These are phyloP conservation scores for Protaetia brevitarsis DNA, from an alignment of 1,140 invertebrate species.

Conservation along the genomic window DNA sequence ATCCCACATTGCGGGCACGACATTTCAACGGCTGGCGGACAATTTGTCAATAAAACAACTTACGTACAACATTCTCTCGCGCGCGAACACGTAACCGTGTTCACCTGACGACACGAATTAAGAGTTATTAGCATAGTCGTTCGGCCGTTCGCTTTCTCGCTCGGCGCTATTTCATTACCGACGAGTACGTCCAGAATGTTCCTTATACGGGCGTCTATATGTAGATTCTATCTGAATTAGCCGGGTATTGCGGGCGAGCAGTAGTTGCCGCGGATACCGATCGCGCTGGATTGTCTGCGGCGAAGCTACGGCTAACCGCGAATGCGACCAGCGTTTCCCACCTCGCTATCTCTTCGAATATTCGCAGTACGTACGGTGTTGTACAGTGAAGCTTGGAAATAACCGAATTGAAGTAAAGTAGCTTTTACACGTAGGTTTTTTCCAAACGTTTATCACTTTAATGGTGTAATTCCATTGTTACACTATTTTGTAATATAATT, in stretches of 20 bases:
- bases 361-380: too few relatives aligned
- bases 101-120: slow-evolving; percentile 11
- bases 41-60: slow-evolving; percentile 7
- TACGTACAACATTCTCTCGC: slow-evolving; percentile 13
- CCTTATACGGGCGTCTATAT: too few relatives aligned
- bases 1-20: too few relatives aligned
- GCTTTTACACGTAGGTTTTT: too few relatives aligned
- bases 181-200: slow-evolving; percentile 1
- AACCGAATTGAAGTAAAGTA: neutral
- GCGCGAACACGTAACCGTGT: neutral
- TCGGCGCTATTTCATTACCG: slow-evolving; percentile 11
- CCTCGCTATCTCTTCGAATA: slow-evolving; percentile 1
- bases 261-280: too few relatives aligned
- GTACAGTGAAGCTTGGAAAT: neutral
- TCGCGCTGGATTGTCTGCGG: slow-evolving; percentile 40
- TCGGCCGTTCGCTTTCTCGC: too few relatives aligned
- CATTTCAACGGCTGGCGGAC: too few relatives aligned
- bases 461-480: too few relatives aligned
- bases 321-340: slow-evolving; percentile 27
- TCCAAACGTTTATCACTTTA: too few relatives aligned
- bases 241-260: slow-evolving; percentile 19
- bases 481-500: too few relatives aligned
- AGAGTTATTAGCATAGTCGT: slow-evolving; percentile 14
- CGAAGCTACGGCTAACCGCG: slow-evolving; percentile 35
- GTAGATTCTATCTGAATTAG: slow-evolving; percentile 18